Percentiles rank a stretch among this genome's conserved stretches.
Conservation (phyloP, 1,140 invertebrate species). For the Drosophila mauritiana region DNA sequence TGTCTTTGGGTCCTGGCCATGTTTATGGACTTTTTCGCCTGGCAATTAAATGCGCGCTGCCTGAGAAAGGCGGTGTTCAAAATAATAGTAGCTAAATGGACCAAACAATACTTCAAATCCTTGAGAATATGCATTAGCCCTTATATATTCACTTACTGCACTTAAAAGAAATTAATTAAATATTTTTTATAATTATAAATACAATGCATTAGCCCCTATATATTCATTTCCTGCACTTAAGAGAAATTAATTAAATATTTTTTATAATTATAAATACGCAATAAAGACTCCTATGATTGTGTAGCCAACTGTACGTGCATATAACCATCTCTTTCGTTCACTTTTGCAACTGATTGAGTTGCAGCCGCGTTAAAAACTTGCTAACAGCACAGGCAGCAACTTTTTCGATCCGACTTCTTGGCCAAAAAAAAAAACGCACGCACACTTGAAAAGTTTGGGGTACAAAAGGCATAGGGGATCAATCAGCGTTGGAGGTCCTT, state of each 20-base stretch:
- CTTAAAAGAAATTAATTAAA: too few relatives aligned
- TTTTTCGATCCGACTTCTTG: constrained; percentile 43
- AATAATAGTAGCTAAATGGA: neutral
- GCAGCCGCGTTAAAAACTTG: constrained; percentile 60
- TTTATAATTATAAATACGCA: too few relatives aligned
- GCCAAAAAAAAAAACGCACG: constrained; percentile 1
- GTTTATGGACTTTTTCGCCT: constrained; percentile 40
- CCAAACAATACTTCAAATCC: too few relatives aligned
- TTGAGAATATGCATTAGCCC: too few relatives aligned
- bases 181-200: too few relatives aligned
- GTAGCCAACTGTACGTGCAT: neutral
- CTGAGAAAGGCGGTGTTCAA: neutral
- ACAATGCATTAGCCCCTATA: too few relatives aligned
- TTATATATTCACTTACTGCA: too few relatives aligned
- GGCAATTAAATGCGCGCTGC: constrained; percentile 47
- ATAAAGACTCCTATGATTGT: neutral
- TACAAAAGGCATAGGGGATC: neutral
- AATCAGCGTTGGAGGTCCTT: constrained; percentile 18
- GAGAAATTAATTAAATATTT: too few relatives aligned
- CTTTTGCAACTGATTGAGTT: constrained; percentile 59
- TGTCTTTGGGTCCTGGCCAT: constrained; percentile 40
- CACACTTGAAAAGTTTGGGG: constrained; percentile 34
- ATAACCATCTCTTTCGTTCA: neutral
- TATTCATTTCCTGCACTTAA: too few relatives aligned
- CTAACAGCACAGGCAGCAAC: constrained; percentile 28